Percentiles rank a stretch among this genome's conserved stretches.
phyloP scores from a whole-genome alignment of 2,113 vertebrate genomes.

The Thunnus thynnus region DNA sequence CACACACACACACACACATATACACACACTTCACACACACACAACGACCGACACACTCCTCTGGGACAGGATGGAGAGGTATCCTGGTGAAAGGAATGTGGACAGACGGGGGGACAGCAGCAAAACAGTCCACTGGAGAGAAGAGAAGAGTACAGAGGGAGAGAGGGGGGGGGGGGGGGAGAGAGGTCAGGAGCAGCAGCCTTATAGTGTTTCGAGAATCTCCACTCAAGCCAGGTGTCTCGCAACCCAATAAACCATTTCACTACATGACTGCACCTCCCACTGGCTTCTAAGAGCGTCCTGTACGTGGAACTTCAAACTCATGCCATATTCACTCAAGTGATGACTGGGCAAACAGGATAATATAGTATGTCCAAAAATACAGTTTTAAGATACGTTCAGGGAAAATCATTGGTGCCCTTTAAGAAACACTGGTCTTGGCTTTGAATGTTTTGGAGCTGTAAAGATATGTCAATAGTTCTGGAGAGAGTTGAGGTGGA shows the following conservation, averaged over 20 bases:
- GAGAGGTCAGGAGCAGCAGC: constrained; percentile 66
- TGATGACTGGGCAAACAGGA: background rate
- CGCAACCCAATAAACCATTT: constrained; percentile 69
- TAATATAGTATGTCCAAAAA: background rate
- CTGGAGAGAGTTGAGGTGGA: constrained; percentile 14
- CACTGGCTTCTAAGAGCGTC: constrained; percentile 51
- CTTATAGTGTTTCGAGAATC: constrained; percentile 67
- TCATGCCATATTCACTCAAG: no score
- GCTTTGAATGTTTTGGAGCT: constrained; percentile 8
- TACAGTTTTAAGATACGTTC: no score
- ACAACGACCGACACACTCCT: constrained; percentile 75
- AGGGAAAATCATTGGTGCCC: no score
- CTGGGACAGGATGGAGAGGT: constrained; percentile 86
- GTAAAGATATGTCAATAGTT: constrained; percentile 13
- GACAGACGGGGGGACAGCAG: constrained; percentile 70
- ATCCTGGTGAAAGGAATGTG: constrained; percentile 89
- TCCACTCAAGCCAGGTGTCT: constrained; percentile 78
- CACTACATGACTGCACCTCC: constrained; percentile 53
- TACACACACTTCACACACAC: constrained; percentile 48
- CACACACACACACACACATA: constrained; percentile 59
- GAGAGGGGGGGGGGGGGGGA: constrained; percentile 20
- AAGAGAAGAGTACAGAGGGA: constrained; percentile 38
- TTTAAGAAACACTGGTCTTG: background rate
- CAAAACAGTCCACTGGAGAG: constrained; percentile 72
- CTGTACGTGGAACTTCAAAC: background rate